These are phyloP conservation scores for Meda fulgida DNA, from an alignment of 2,797 vertebrate species.

Conservation along the genomic window DNA sequence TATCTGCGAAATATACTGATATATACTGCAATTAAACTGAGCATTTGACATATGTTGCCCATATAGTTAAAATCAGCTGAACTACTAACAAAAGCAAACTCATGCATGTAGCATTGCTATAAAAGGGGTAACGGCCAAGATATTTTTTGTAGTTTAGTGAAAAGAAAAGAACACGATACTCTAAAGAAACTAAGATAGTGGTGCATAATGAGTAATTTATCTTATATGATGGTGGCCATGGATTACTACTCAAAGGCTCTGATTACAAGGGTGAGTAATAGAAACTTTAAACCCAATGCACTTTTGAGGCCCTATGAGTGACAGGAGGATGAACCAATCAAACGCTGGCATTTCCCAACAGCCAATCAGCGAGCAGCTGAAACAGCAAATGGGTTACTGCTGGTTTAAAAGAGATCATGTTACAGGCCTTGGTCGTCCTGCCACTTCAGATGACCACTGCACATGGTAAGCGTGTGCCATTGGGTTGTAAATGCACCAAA, in stretches of 20 bases:
- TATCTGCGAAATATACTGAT: neutral
- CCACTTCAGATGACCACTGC: conserved; percentile 49
- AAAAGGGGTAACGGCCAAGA: fast-evolving
- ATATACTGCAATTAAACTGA: neutral
- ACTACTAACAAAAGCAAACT: neutral
- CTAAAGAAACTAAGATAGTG: neutral
- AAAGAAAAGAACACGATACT: neutral
- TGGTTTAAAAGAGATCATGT: conserved; percentile 74
- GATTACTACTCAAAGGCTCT: conserved; percentile 63
- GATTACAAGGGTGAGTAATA: conserved; percentile 71
- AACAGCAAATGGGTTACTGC: conserved; percentile 65
- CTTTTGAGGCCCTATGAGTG: conserved; percentile 62
- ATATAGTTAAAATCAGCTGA: neutral
- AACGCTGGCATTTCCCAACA: conserved; percentile 51
- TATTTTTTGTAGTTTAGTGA: neutral
- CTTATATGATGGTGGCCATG: conserved; percentile 52
- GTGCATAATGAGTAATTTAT: conserved; percentile 19
- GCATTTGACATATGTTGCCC: neutral
- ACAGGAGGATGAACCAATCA: conserved; percentile 65
- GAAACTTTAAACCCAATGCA: conserved; percentile 75
- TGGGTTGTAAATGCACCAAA: neutral
- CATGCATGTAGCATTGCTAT: neutral
- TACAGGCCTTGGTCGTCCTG: conserved; percentile 67
- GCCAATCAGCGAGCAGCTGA: conserved; percentile 63
- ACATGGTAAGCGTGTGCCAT: conserved; percentile 16